Evolutionary conservation across 2,888 invertebrate species (phyloP).

Genomic region (Lypha dubia): DNA sequence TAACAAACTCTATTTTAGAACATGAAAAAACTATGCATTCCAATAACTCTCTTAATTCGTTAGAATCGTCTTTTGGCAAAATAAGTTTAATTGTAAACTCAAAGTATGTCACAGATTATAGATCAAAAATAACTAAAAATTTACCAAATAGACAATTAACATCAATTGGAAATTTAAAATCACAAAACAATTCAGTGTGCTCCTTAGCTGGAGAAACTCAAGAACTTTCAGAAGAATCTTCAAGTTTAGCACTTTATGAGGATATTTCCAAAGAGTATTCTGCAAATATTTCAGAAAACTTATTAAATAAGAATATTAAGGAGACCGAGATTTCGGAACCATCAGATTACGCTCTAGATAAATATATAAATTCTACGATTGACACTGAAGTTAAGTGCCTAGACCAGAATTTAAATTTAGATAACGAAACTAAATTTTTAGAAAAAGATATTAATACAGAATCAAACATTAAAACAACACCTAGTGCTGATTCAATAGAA

Average conservation of each 20-base stretch:
- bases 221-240: background rate
- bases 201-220: background rate
- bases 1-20: background rate
- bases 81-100: conserved; percentile 37
- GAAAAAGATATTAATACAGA: background rate
- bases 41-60: too few species aligned
- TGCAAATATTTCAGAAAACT: background rate
- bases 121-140: conserved; percentile 35
- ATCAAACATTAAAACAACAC: background rate
- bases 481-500: background rate
- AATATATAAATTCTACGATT: background rate
- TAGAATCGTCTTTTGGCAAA: background rate
- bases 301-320: background rate
- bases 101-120: conserved; percentile 41
- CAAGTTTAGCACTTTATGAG: background rate
- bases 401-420: background rate
- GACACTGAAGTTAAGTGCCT: too few species aligned
- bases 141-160: background rate
- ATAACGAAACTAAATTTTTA: background rate
- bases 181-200: background rate
- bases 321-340: background rate
- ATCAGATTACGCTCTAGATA: conserved; percentile 26
- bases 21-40: background rate
- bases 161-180: conserved; percentile 31
- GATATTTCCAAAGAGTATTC: background rate